Base-by-base conservation (phyloP, 2,888 invertebrate genomes). In the Chorisops tibialis region DNA sequence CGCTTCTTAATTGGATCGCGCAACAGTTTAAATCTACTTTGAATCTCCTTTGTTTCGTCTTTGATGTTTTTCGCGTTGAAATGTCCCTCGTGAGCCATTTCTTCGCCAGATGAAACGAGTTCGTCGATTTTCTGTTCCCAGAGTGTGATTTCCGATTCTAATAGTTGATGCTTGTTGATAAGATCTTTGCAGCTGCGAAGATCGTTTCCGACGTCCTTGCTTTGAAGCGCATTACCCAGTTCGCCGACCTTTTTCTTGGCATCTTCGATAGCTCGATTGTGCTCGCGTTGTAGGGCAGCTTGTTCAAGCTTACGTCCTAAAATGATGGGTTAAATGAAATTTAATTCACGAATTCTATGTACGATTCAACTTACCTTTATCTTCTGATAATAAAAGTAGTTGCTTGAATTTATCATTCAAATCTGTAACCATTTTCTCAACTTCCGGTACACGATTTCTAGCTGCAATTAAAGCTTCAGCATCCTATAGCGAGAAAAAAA, bases 51-150 rank as follows among this genome's bases (percentile, higher is more conserved):
- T 59, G 92, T 91, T 67, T 89, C 87, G 65, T 87, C 82, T 69
- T 89, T 82, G 67, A 98, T 96, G 68, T 89, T 88, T 1, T 85
- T 87, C 2, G 93, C 89, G 80, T 97, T 96, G 79, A 96, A 98
- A 79, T 98, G 97, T 0, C 94, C 96, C 63, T 91, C 92, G 30
- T 93, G 89, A 0, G 90, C 92, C 87, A 98, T 88, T 78, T 94
- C 91, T 66, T 91, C 87, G 7, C 96, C 95, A 74, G 88, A 85
- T 0, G 84, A 84, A 0, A 88, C 87, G 12, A 96, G 81, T 61
- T 89, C 87, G 35, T 84, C 83, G 1, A 96, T 88, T 68, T 91
- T 88, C 65, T 87, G 86, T 71, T 91, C 88, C 85, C 93, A 91
- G n/a, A 87, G 82, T 2, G 82, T 81, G 66, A 98, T 82, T 72